Evolutionary conservation across 2,113 vertebrate species (phyloP), one percentile per base, ranked within the genome.

Genomic region (Anarrhichthys ocellatus): DNA sequence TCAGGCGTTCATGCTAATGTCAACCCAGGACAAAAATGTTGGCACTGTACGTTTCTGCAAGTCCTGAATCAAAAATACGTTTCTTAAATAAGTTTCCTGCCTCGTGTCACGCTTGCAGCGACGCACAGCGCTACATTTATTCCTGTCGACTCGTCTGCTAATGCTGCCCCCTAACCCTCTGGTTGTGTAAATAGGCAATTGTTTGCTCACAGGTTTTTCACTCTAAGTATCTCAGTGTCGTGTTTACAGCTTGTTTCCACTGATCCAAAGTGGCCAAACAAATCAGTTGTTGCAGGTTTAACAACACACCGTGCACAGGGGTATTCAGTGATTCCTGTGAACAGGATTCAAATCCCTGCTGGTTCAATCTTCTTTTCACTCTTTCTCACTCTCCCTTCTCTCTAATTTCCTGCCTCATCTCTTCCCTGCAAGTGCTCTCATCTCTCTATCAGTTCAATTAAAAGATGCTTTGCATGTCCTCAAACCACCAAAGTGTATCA

Each of bases 391-490:
- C 6, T 14, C 40, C 13, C 20, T 34, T 32, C 11, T 61, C 17
- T 68, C 66, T 32, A 5, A 48, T 48, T 48, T 29, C 42, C 65
- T 15, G 29, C 14, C 52, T 58, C n/a, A 17, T 71, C 34, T 11
- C 61, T 9, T 38, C 9, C 61, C 36, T 5, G 11, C 36, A 65
- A 42, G 63, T 65, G 6, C 48, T 62, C 14, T 73, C 56, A 65
- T 67, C 78, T 56, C 36, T 62, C 65, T 22, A 34, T 85, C 59
- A 66, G 44, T 44, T 77, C 46, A 77, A 58, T 78, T 75, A 68
- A 58, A 78, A 62, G 6, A 22, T 17, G 62, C 75, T 70, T 79
- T 79, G 82, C 79, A 22, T 68, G 59, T 40, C 22, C 56, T 78
- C 29, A 59, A 58, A 78, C 6, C 59, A 48, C 79, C 32, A 59